A percentile compares a stretch with the other conserved stretches of the same genome.
Evolutionary conservation across 2,797 vertebrate genomes (phyloP).

Genomic region (Anableps anableps): DNA sequence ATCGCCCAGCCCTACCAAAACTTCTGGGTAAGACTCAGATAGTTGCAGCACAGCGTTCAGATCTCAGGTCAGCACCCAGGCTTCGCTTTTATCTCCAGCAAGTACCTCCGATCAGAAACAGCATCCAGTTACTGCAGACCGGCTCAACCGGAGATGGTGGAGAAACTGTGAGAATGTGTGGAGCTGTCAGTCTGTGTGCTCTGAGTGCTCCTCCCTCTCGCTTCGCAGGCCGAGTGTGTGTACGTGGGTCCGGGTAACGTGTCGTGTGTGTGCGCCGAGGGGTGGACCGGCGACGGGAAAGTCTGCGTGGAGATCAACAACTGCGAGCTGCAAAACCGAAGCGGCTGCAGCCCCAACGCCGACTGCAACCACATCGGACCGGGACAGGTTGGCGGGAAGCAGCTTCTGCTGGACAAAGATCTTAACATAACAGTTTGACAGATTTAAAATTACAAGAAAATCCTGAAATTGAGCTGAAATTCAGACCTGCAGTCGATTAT

Average conservation of each 20-base stretch:
- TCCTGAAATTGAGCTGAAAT: no score
- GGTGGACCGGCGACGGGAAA: conserved; percentile 92
- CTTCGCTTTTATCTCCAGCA: no score
- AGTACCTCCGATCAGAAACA: background rate
- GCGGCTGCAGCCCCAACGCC: conserved; percentile 86
- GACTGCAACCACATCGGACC: conserved; percentile 87
- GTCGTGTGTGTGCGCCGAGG: conserved; percentile 85
- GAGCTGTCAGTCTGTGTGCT: background rate
- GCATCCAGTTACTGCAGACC: no score
- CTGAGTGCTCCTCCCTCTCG: background rate
- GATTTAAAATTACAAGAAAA: no score
- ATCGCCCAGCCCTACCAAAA: no score
- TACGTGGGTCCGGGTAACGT: conserved; percentile 77
- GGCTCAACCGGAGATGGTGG: no score
- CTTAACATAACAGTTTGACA: no score
- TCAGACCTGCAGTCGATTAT: no score
- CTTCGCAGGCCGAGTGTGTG: conserved; percentile 84
- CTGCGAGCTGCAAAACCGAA: conserved; percentile 84
- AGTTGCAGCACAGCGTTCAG: no score
- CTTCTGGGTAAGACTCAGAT: no score
- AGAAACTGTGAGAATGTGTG: background rate
- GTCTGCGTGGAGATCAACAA: conserved; percentile 89
- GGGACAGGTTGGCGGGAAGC: conserved; percentile 83
- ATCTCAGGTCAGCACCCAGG: no score
- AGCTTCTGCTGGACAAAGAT: no score